Conservation (phyloP, 2,113 vertebrate species). For the Oplegnathus fasciatus region DNA sequence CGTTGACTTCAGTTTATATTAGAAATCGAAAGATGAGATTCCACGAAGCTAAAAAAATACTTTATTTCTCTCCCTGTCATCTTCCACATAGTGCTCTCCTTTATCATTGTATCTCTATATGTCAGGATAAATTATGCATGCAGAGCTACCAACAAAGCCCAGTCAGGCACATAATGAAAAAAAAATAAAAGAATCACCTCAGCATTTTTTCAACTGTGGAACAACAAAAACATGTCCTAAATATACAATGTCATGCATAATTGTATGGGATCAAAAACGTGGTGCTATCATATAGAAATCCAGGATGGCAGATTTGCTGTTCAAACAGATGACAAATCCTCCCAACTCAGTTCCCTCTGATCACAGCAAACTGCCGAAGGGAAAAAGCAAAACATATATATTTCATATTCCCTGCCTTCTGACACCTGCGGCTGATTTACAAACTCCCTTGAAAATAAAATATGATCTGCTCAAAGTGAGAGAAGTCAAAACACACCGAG, state of each 20-base stretch:
- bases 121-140: slow-evolving; percentile 69
- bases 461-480: slow-evolving; percentile 19
- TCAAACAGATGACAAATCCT: slow-evolving; percentile 53
- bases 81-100: slow-evolving; percentile 37
- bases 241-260: slow-evolving; percentile 65
- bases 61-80: slow-evolving; percentile 59
- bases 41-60: slow-evolving; percentile 45
- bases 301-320: slow-evolving; percentile 19
- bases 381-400: background rate
- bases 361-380: slow-evolving; percentile 29
- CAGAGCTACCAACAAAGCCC: slow-evolving; percentile 54
- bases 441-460: slow-evolving; percentile 12
- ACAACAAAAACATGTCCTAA: slow-evolving; percentile 51
- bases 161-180: slow-evolving; percentile 55
- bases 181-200: slow-evolving; percentile 47
- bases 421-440: slow-evolving; percentile 30
- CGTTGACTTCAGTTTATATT: slow-evolving; percentile 30
- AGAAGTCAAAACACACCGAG: background rate
- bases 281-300: slow-evolving; percentile 11
- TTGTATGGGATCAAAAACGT: slow-evolving; percentile 37
- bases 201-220: slow-evolving; percentile 41
- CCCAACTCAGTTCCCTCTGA: slow-evolving; percentile 23
- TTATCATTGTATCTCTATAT: slow-evolving; percentile 45
- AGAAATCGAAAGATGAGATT: slow-evolving; percentile 47
- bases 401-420: background rate